Conservation (phyloP, 2,888 invertebrate genomes). For the Galeruca laticollis region DNA sequence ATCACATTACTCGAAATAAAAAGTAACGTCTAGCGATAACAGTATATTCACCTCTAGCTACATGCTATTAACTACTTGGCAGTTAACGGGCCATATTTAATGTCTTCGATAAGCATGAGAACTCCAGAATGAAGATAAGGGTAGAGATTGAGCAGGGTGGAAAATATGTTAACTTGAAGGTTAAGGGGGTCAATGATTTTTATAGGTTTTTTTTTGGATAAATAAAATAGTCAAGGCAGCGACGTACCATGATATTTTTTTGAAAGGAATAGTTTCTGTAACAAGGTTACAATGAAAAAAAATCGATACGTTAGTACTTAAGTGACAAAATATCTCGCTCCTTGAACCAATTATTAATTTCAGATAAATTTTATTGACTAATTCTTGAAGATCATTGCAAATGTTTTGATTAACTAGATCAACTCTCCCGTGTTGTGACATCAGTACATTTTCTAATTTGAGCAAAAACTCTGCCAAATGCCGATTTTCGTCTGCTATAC, state of each 20-base stretch:
- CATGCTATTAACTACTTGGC: constrained; percentile 30
- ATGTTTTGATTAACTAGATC: no score
- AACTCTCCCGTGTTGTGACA: no score
- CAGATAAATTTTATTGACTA: no score
- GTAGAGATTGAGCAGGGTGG: constrained; percentile 22
- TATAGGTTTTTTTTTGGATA: not conserved
- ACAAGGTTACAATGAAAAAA: no score
- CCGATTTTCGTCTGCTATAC: no score
- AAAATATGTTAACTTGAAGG: constrained; percentile 6
- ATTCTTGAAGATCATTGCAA: no score
- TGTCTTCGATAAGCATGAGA: constrained; percentile 31
- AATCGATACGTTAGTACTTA: no score
- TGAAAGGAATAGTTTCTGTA: no score
- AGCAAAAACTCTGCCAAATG: no score
- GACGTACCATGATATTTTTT: not conserved
- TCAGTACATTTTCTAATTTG: no score
- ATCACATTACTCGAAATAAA: not conserved
- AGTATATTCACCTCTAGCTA: constrained; percentile 15
- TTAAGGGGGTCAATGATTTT: constrained; percentile 11
- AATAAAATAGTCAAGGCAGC: not conserved
- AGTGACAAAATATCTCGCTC: no score
- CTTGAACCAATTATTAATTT: no score
- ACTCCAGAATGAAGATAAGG: constrained; percentile 29
- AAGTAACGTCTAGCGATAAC: constrained; percentile 13
- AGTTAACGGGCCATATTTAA: constrained; percentile 15